A percentile compares a stretch with the other conserved stretches of the same genome.
Conservation (phyloP, 2,113 vertebrate species). For the Dromaius novaehollandiae region DNA sequence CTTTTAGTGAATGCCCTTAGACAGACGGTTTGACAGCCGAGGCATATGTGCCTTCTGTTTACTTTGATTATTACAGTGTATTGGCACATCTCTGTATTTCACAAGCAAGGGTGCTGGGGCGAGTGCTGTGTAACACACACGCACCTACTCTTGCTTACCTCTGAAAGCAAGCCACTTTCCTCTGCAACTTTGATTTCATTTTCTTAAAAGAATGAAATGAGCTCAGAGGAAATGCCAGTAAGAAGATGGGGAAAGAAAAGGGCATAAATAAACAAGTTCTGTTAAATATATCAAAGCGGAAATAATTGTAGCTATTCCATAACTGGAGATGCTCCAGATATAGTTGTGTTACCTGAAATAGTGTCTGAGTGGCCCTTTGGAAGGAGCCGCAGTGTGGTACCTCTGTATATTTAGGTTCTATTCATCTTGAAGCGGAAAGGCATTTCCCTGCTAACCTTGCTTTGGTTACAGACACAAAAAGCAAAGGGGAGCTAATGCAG, state of each 20-base stretch:
- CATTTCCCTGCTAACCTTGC: neutral
- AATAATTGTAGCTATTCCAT: neutral
- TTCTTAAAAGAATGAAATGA: neutral
- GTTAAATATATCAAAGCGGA: neutral
- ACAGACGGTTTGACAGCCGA: neutral
- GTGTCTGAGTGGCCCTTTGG: neutral
- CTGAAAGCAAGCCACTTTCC: neutral
- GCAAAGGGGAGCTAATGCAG: fast-evolving
- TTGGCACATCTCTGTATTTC: neutral
- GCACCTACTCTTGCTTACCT: neutral
- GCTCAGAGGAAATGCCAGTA: neutral
- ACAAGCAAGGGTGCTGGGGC: neutral
- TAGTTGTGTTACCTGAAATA: neutral
- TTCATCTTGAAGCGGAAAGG: neutral
- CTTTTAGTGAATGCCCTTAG: neutral
- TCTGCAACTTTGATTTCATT: neutral
- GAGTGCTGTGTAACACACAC: neutral
- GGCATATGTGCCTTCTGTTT: neutral
- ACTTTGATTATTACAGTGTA: neutral
- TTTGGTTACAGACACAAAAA: neutral
- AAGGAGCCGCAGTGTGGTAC: fast-evolving
- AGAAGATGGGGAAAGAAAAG: neutral
- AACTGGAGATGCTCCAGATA: neutral
- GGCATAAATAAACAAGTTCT: neutral
- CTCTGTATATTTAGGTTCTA: neutral